Evolutionary conservation across 2,113 vertebrate species (phyloP), one percentile per base, ranked within the genome.

Genomic region (Triplophysa dalaica): DNA sequence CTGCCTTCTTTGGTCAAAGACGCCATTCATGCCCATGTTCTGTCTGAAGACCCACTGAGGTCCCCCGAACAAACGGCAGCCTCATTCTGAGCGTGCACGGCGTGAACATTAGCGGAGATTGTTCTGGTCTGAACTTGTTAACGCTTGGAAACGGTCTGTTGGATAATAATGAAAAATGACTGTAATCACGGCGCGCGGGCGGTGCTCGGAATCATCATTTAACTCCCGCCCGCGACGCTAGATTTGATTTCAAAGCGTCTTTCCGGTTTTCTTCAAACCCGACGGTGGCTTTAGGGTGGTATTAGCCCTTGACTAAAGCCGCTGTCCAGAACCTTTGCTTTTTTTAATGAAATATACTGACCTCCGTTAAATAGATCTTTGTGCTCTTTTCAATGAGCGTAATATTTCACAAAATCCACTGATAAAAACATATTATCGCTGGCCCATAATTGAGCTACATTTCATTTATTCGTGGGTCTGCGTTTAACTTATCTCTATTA

Each of bases 141-240:
- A 58, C 70, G 21, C 69, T 22, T 65, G 50, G 77, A 84, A 82
- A 66, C 64, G 67, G 61, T 79, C 58, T 60, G 64, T 22, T 77
- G 77, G 60, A 77, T 61, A 78, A 77, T 41, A 70, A 63, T 84
- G 83, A 86, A 84, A 81, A 81, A 84, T 81, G 62, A n/a, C 69
- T 77, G 78, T 85, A 85, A 85, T 86, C 73, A 74, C 54, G 12
- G 21, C 17, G 73, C n/a, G 41, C 7, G 61, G 56, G 45, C 56
- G 38, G 68, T 52, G 61, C 65, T 54, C 61, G 73, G 79, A 76
- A 74, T 61, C 29, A 50, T 75, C 60, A 74, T 78, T 84, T 77
- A 81, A 56, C 78, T 24, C 10, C 29, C 19, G 63, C 19, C 48
- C 60, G 70, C n/a, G 26, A 62, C 38, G 14, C 67, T 61, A 72